Conservation (phyloP, 2,888 invertebrate species). For the Diplolepis rosae region DNA sequence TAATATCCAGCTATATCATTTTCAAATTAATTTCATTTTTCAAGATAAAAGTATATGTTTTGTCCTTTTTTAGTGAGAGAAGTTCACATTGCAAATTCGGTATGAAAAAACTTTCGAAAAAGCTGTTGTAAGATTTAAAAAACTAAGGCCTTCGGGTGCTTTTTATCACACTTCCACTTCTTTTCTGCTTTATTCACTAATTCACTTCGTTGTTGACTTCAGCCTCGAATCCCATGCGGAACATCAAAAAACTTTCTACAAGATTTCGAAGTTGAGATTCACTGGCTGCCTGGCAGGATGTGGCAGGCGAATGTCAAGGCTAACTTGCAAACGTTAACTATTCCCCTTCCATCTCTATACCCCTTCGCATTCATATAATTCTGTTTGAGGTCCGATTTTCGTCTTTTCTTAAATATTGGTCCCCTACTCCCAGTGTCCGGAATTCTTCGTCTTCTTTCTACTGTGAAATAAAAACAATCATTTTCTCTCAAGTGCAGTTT, state of each 20-base stretch:
- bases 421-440: neutral
- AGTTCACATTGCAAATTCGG: too few species aligned
- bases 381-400: conserved; percentile 56
- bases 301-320: conserved; percentile 65
- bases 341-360: conserved; percentile 37
- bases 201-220: neutral
- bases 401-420: conserved; percentile 49
- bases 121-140: too few species aligned
- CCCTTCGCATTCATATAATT: conserved; percentile 45
- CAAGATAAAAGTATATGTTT: too few species aligned
- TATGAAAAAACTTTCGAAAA: too few species aligned
- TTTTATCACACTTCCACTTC: too few species aligned
- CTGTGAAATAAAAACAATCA: conserved; percentile 15
- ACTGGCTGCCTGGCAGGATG: conserved; percentile 57
- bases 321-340: conserved; percentile 53
- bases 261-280: conserved; percentile 50
- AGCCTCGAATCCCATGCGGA: neutral
- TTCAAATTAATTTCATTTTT: too few species aligned
- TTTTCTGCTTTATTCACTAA: neutral
- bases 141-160: too few species aligned
- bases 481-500: neutral
- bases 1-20: too few species aligned
- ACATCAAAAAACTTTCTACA: neutral
- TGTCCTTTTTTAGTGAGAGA: too few species aligned
- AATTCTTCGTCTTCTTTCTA: conserved; percentile 24